Evolutionary conservation across 1,140 invertebrate genomes (phyloP), one percentile per base, ranked within the genome.

Genomic region (Magallana gigas): DNA sequence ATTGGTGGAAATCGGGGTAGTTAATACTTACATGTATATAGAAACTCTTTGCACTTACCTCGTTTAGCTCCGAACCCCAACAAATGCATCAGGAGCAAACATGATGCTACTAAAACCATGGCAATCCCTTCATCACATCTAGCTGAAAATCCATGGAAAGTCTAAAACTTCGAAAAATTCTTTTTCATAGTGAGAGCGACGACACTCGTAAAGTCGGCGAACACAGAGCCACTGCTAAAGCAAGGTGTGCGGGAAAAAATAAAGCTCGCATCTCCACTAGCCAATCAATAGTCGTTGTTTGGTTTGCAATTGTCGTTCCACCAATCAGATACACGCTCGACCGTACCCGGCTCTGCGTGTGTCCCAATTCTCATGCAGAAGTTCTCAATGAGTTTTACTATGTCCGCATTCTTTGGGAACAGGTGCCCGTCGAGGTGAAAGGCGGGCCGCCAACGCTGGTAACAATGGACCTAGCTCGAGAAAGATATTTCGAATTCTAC

Each of bases 61-160:
- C 68, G 68, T 76, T 76, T 76, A 29, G 36, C 68, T 29, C 68
- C 68, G 23, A 76, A 76, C 68, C 68, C 68, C 29, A 76, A 29
- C 18, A 29, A 76, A 76, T 76, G 68, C 68, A 76, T 76, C 8
- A 76, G 68, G 18, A 76, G 68, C 18, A 76, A 76, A 29, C 68
- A 76, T 76, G 68, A 76, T 76, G 68, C 68, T 29, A 76, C 68
- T 76, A 23, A 76, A 76, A 76, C 68, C 68, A 76, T 76, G 68
- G 68, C 68, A 76, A 29, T 9, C 68, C 68, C 68, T 76, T 76
- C 68, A 76, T 76, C 23, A 76, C 68, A 36, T 76, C 68, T 12
- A 11, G 36, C 23, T 12, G 68, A 76, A 76, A 29, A 76, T 76
- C 68, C 68, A 76, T 76, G 68, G 68, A 76, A 29, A 11, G 36